phyloP scores from a whole-genome alignment of 2,113 vertebrate genomes.

The Xiphophorus couchianus region DNA sequence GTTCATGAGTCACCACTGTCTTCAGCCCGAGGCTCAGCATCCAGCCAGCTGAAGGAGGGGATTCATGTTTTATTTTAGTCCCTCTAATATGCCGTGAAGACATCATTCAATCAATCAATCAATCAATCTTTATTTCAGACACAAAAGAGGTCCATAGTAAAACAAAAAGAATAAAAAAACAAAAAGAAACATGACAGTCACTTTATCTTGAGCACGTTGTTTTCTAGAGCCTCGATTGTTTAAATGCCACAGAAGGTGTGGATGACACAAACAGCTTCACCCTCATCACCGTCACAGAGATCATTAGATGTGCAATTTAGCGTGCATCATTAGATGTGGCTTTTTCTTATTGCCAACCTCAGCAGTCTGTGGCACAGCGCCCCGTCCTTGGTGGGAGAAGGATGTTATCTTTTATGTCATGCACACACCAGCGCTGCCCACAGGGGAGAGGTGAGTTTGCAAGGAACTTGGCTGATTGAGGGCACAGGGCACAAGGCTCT shows the following conservation, averaged over 20 bases:
- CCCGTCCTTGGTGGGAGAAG: conserved; percentile 37
- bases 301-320: conserved; percentile 48
- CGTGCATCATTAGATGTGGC: conserved; percentile 58
- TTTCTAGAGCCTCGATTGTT: conserved; percentile 49
- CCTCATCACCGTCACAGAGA: conserved; percentile 42
- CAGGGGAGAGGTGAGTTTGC: conserved; percentile 69
- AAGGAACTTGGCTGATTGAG: conserved; percentile 66
- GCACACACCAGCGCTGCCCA: conserved; percentile 61
- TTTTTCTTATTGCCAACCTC: conserved; percentile 50
- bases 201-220: conserved; percentile 51
- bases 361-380: conserved; percentile 49
- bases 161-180: too few relatives aligned
- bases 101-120: too few relatives aligned
- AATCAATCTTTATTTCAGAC: too few relatives aligned
- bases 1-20: conserved; percentile 73
- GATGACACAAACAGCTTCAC: conserved; percentile 47
- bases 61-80: conserved; percentile 70
- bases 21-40: conserved; percentile 65
- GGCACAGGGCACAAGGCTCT: conserved; percentile 47
- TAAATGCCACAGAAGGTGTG: conserved; percentile 40
- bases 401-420: conserved; percentile 74
- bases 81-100: conserved; percentile 68
- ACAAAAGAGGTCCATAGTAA: too few relatives aligned
- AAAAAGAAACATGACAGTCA: too few relatives aligned
- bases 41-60: conserved; percentile 64